Evolutionary conservation across 92 coral and sea anemone species (phyloP), one percentile per base, ranked within the genome.

Genomic region (Parazoanthus darwini): DNA sequence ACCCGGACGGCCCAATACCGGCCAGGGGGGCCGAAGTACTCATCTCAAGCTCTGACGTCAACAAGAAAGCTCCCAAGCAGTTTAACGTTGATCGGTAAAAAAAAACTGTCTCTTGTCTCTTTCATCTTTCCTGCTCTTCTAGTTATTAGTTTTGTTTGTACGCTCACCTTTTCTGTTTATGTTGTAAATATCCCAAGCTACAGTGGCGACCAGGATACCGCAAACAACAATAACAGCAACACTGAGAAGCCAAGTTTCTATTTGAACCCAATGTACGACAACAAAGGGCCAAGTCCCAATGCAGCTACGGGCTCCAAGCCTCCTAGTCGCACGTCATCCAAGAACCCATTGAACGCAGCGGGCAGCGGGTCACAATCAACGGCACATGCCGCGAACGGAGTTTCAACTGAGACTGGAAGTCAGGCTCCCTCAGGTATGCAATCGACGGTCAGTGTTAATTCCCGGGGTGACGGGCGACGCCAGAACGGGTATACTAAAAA

Each of bases 241-340:
- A 29, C 33, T 29, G 87, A 84, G 44, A 84, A 84, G 11, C 78
- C 87, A 2, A 84, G 33, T 36, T 84, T 84, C 79, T 84, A 84
- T 29, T 46, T 84, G 23, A 84, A 84, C 79, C 87, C 87, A 72
- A 84, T 84, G 87, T 84, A 84, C 59, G 87, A 84, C 66, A 84
- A 70, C 63, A 84, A 84, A 73, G 87, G 66, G 50, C 79, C 87
- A 48, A 84, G 22, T 82, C 33, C 70, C 2, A 80, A 82, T 39
- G 39, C 58, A 46, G 8, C 67, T 14, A 22, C 87, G 22, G 77
- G 79, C 16, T 84, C 87, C 67, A 84, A 84, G 15, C 79, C 87
- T 20, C 87, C 79, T 0, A 84, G 87, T 25, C 87, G 79, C 5
- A 46, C 87, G 68, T 84, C 87, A n/a, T 84, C 87, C 38, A 72